Conservation (phyloP, 1,140 invertebrate genomes). For the Neoseiulus cucumeris region DNA sequence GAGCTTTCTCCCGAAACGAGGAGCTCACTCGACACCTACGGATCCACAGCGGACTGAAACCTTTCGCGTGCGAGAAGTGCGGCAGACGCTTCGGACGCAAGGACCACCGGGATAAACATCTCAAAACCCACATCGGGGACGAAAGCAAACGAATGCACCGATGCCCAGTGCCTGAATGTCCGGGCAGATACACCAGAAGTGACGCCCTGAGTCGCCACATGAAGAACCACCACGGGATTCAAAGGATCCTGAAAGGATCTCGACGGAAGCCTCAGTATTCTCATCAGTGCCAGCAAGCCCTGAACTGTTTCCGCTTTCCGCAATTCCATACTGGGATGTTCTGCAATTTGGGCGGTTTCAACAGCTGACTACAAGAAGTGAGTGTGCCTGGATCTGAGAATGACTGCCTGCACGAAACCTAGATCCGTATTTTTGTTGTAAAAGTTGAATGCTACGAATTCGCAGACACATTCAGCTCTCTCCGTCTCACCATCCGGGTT, state of each 20-base stretch:
- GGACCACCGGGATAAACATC: constrained; percentile 36
- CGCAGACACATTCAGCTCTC: too few relatives aligned
- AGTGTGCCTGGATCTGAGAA: too few relatives aligned
- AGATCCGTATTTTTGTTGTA: too few relatives aligned
- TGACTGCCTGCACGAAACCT: too few relatives aligned
- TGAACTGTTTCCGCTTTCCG: too few relatives aligned
- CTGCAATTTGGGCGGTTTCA: too few relatives aligned
- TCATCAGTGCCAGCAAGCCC: too few relatives aligned
- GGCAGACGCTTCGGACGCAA: constrained; percentile 70
- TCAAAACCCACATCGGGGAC: constrained; percentile 38
- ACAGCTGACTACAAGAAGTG: too few relatives aligned
- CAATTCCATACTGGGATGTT: too few relatives aligned
- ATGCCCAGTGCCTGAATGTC: constrained; percentile 19
- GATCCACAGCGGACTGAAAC: constrained; percentile 41
- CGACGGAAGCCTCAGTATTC: too few relatives aligned
- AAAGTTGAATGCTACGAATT: too few relatives aligned
- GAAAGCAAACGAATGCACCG: constrained; percentile 21
- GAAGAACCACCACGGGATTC: constrained; percentile 19
- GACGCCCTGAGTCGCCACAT: constrained; percentile 23
- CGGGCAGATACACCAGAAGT: constrained; percentile 22
- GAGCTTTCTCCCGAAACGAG: constrained; percentile 78
- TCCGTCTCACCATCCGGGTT: too few relatives aligned
- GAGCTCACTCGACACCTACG: constrained; percentile 72
- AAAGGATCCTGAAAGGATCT: background rate
- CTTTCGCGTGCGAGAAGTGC: constrained; percentile 50